Evolutionary conservation across 2,113 vertebrate species (phyloP), one percentile per base, ranked within the genome.

Genomic region (Stercorarius parasiticus): DNA sequence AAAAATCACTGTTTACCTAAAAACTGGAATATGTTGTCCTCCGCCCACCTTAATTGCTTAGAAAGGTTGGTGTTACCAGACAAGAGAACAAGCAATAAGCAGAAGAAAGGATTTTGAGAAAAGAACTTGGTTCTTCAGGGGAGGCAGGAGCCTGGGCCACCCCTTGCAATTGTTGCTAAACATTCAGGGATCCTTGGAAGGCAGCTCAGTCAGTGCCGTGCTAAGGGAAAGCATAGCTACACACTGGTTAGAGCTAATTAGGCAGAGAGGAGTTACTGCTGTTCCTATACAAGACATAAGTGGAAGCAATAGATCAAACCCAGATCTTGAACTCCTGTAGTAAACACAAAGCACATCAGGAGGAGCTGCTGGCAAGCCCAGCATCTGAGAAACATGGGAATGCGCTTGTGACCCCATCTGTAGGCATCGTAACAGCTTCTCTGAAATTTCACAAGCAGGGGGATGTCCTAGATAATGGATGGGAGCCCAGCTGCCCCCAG

Each of bases 401-500:
- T 25, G 30, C 30, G 55, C 62, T 86, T 10, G 32, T 88, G 81
- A 87, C 10, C 67, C 96, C 94, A 81, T 88, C 62, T 66, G 74
- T 76, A 86, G 91, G 72, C 82, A 95, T 73, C 93, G 82, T 70
- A 94, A 69, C 59, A 36, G 95, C 96, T 97, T 90, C 94, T 91
- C 94, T 88, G 55, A 81, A 23, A 65, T 32, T 50, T 64, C 93
- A 87, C 64, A 82, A 95, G 96, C 97, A 95, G 85, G 80, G 88
- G 92, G 96, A 86, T 66, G 65, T 65, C 94, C 92, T 52, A 50
- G 73, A 95, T 91, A 87, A 96, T 53, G 78, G 52, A 49, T 38
- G 34, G 77, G 55, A 94, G 97, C 95, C 96, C 96, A 79, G 92
- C 92, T 73, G 95, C 92, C 96, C 97, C 97, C 95, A 95, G 86